Base-by-base conservation (phyloP, 2,113 vertebrate species). In the Aleadryas rufinucha region DNA sequence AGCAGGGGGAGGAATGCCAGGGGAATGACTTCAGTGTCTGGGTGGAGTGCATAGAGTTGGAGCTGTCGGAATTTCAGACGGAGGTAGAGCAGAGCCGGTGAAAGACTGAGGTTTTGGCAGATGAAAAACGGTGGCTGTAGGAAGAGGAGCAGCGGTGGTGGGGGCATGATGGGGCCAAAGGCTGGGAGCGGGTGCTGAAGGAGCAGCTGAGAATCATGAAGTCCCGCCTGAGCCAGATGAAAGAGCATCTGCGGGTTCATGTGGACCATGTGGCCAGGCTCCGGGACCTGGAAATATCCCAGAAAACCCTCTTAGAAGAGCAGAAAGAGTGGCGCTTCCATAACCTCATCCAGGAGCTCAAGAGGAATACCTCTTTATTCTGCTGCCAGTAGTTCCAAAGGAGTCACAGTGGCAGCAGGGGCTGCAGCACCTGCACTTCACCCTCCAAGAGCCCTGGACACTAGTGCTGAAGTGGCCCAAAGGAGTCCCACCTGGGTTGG, bases 401-500 rank as follows among this genome's bases (percentile, higher is more conserved):
- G 17, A 56, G 20, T 63, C 23, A 26, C 42, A 22, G 31, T 27
- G 65, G 9, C 30, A 56, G 35, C 31, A 42, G 57, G 26, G 14
- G 6, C 31, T 50, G 50, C 50, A 37, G 18, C 14, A 27, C 27
- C 27, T 31, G 5, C 35, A 7, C 14, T 35, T 71, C 50, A 23
- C 9, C 15, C 27, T 33, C 44, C 33, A 37, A 28, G 28, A 66
- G 16, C 7, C 16, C 3, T 0, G 1, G 24, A 18, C 13, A 6
- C 14, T 7, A 6, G 20, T 5, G 24, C 41, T 41, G 49, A 41
- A 47, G 56, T n/a, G 41, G 33, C 26, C 21, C 13, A 19, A 57
- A 72, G 12, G 5, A 13, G 3, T 70, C 28, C 28, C 39, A 54
- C 0, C 0, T n/a, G 28, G 17, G 7, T 10, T 22, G 35, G 35